Evolutionary conservation across 2,888 invertebrate genomes (phyloP), one percentile per base, ranked within the genome.

Genomic region (Phymatocera aterrima): DNA sequence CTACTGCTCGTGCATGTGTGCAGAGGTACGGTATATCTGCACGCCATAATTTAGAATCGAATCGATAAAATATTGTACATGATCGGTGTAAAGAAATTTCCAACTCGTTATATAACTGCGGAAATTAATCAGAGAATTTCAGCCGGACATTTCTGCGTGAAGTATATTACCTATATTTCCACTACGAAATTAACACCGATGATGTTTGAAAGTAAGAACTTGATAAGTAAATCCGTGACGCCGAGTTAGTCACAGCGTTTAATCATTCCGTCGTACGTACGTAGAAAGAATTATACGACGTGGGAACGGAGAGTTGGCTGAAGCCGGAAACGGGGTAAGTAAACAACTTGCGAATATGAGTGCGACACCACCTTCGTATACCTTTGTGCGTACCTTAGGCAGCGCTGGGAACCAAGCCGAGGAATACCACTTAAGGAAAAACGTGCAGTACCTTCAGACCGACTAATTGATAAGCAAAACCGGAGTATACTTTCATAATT

Each of bases 271-370:
- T 46, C 68, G 46, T n/a, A n/a, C n/a, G n/a, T n/a, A n/a, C 68
- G 5, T 0, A 37, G 28, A 24, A n/a, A n/a, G n/a, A n/a, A n/a
- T n/a, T n/a, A n/a, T 46, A 68, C 43, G 34, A 68, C 68, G 68
- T 68, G 68, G 68, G 68, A 68, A 68, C 40, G 24, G 12, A n/a
- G n/a, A n/a, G n/a, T n/a, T n/a, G 68, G 46, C 43, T 46, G 15
- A 10, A 68, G n/a, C 68, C 68, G 68, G 68, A 68, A 46, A 68
- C 68, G 68, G 68, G 68, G 46, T 68, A 68, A 68, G 46, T 68
- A 68, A 68, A 46, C 68, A 46, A 68, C 24, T 68, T n/a, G 68
- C 68, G 68, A 68, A 68, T 24, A 28, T 12, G n/a, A 68, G 37
- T 10, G 40, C 40, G 40, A 40, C 40, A 40, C 40, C 40, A 5